Conservation (phyloP, 2,113 vertebrate species). For the Prionailurus viverrinus region DNA sequence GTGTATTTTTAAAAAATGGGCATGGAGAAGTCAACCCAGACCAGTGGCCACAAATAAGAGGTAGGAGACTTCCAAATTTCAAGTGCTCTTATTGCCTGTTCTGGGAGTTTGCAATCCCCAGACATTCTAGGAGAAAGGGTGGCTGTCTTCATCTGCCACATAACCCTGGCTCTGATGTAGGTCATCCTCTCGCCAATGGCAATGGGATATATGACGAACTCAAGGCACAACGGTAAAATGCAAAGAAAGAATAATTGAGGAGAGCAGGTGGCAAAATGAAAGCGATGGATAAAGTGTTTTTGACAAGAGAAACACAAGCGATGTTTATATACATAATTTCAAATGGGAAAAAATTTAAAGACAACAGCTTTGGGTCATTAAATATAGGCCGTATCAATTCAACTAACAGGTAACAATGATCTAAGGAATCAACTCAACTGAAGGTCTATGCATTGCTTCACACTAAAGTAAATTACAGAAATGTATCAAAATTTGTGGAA, state of each 20-base stretch:
- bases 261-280: constrained; percentile 6
- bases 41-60: background rate
- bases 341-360: background rate
- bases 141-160: background rate
- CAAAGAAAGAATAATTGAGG: background rate
- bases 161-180: background rate
- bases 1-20: background rate
- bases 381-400: background rate
- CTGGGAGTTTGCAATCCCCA: background rate
- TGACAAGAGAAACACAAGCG: background rate
- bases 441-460: background rate
- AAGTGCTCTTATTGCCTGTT: background rate
- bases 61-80: background rate
- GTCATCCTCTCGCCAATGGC: background rate
- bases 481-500: background rate
- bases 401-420: background rate
- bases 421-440: constrained; percentile 16
- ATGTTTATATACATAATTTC: background rate
- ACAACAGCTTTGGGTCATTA: background rate
- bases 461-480: constrained; percentile 7
- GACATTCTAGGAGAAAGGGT: background rate
- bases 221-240: constrained; percentile 41
- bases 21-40: background rate
- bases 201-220: background rate
- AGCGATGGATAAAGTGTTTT: background rate